phyloP scores from a whole-genome alignment of 2,888 invertebrate species.

The Lingula anatina region DNA sequence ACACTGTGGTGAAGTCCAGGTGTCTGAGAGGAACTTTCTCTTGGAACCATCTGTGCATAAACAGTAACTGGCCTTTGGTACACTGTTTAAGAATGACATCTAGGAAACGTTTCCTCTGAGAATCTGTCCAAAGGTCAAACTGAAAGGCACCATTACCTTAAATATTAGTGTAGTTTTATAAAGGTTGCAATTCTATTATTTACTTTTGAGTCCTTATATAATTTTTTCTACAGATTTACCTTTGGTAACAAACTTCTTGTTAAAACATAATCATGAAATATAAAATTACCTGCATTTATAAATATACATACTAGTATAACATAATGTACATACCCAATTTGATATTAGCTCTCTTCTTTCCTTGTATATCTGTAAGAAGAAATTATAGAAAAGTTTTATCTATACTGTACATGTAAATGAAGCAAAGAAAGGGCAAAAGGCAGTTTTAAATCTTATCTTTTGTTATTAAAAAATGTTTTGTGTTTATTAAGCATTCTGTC shows the following conservation, averaged over 20 bases:
- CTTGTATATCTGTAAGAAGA: slow-evolving; percentile 38
- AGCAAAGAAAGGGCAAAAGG: too few species aligned
- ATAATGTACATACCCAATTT: slow-evolving; percentile 50
- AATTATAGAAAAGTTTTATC: slow-evolving; percentile 2
- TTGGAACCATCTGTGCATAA: slow-evolving; percentile 46
- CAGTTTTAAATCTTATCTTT: too few species aligned
- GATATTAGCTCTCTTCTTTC: slow-evolving; percentile 45
- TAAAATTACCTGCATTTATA: not conserved
- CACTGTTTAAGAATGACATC: slow-evolving; percentile 40
- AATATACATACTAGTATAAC: too few species aligned
- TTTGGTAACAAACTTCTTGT: not conserved
- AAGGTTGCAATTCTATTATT: too few species aligned
- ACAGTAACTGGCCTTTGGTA: slow-evolving; percentile 33
- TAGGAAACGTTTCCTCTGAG: slow-evolving; percentile 45
- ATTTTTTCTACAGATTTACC: not conserved
- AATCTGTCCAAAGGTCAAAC: slow-evolving; percentile 52
- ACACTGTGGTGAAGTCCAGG: slow-evolving; percentile 41
- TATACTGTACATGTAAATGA: too few species aligned
- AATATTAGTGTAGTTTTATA: not conserved
- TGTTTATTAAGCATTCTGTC: too few species aligned
- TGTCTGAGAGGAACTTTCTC: slow-evolving; percentile 39
- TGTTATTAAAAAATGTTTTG: too few species aligned
- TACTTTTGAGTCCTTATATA: too few species aligned
- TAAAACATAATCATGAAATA: slow-evolving; percentile 1
- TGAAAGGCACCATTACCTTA: slow-evolving; percentile 11